A percentile compares a stretch with the other conserved stretches of the same genome.
Evolutionary conservation across 2,888 invertebrate species (phyloP).

Genomic region (Exocentrus adspersus): DNA sequence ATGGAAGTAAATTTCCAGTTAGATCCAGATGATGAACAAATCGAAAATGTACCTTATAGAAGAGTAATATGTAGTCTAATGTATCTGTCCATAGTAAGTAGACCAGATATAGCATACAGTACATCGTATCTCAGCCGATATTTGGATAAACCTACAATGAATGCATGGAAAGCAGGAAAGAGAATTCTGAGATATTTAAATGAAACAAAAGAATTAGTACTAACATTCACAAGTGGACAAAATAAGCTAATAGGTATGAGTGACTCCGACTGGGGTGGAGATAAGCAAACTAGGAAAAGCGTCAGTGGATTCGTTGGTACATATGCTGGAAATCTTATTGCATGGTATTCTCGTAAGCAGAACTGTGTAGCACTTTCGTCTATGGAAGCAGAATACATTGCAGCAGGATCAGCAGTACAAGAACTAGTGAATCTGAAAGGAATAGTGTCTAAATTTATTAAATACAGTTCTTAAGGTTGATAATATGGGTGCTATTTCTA

Average conservation of each 20-base stretch:
- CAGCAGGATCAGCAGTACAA: not conserved
- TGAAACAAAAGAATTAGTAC: slow-evolving; percentile 11
- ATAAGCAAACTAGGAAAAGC: slow-evolving; percentile 30
- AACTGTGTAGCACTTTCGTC: slow-evolving; percentile 39
- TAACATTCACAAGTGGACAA: not conserved
- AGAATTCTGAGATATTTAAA: slow-evolving; percentile 28
- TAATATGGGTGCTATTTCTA: not conserved
- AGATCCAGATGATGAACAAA: too few relatives aligned
- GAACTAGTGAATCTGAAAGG: not conserved
- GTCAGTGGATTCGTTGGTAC: slow-evolving; percentile 40
- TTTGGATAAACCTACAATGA: slow-evolving; percentile 2
- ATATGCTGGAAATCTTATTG: slow-evolving; percentile 37
- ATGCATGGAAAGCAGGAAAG: slow-evolving; percentile 26
- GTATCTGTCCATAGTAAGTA: not conserved
- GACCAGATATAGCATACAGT: slow-evolving; percentile 14
- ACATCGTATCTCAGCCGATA: slow-evolving; percentile 21
- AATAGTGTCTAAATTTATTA: not conserved
- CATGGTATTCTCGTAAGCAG: slow-evolving; percentile 42
- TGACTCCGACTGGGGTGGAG: slow-evolving; percentile 38
- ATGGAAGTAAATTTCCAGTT: too few relatives aligned
- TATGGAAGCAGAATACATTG: slow-evolving; percentile 17
- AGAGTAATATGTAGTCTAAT: slow-evolving; percentile 24
- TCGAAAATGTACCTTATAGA: not conserved
- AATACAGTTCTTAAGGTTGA: not conserved
- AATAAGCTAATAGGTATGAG: slow-evolving; percentile 17